phyloP scores from a whole-genome alignment of 64 coral and sea anemone genomes.

The Montipora efflorescens region DNA sequence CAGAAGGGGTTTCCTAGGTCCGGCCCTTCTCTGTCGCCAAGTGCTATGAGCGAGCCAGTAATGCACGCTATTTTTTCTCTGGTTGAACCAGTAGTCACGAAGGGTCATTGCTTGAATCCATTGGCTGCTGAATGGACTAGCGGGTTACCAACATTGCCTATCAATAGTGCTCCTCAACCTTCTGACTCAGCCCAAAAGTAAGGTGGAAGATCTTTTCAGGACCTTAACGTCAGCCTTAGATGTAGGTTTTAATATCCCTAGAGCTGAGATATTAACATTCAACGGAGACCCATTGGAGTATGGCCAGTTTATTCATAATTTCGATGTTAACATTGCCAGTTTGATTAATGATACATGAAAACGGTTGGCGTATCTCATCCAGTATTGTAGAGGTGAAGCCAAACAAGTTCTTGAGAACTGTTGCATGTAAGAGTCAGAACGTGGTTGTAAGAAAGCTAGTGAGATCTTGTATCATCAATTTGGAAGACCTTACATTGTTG shows the following conservation, averaged over 20 bases:
- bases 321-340: conserved; percentile 23
- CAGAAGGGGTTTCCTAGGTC: too few species aligned
- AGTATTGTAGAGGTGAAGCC: conserved; percentile 36
- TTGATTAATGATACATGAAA: not conserved
- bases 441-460: not conserved
- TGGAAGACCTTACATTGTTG: conserved; percentile 22
- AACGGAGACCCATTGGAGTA: conserved; percentile 12
- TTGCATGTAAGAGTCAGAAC: not conserved
- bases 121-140: too few species aligned
- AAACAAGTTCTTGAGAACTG: conserved; percentile 15
- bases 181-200: too few species aligned
- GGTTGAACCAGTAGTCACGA: too few species aligned
- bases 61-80: too few species aligned
- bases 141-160: too few species aligned
- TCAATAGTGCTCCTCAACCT: too few species aligned
- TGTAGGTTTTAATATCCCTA: conserved; percentile 17
- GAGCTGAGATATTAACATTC: conserved; percentile 21
- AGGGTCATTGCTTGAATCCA: too few species aligned
- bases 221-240: too few species aligned
- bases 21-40: too few species aligned
- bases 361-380: conserved; percentile 2
- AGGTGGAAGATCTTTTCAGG: rapidly evolving
- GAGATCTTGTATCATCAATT: conserved; percentile 11
- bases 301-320: conserved; percentile 23
- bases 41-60: too few species aligned